phyloP scores from a whole-genome alignment of 1,140 invertebrate genomes.

The Semibalanus balanoides region DNA sequence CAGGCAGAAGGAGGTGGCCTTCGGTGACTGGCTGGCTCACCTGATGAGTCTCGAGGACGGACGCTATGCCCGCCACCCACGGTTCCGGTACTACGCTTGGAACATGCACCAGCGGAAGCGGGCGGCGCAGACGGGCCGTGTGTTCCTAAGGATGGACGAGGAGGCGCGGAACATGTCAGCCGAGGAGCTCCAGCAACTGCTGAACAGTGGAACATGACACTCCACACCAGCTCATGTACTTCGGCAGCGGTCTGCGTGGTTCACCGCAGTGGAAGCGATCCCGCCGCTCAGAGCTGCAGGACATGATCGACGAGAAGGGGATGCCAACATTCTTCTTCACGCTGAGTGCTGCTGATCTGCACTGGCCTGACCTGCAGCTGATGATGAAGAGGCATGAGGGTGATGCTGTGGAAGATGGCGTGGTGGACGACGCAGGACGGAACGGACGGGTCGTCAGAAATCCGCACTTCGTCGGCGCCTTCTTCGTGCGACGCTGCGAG shows the following conservation, averaged over 20 bases:
- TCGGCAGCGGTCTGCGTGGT: neutral
- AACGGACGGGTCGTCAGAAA: neutral
- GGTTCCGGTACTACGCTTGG: neutral
- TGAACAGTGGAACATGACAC: neutral
- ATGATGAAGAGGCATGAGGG: neutral
- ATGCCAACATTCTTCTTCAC: neutral
- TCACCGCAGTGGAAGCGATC: neutral
- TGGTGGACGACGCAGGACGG: neutral
- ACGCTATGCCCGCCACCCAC: neutral
- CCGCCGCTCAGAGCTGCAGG: neutral
- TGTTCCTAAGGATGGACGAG: neutral
- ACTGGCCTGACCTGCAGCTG: conserved; percentile 1
- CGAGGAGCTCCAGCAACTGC: neutral
- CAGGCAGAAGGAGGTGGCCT: neutral
- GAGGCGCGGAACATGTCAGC: neutral
- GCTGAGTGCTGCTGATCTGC: neutral
- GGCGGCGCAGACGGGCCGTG: neutral
- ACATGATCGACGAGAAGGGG: neutral
- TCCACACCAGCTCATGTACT: neutral
- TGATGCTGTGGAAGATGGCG: neutral
- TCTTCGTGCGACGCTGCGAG: neutral
- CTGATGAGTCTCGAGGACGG: neutral
- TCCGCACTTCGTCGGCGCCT: neutral
- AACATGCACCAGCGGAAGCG: neutral
- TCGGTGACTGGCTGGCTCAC: neutral